These are phyloP conservation scores for Meriones unguiculatus DNA, from an alignment of 2,113 vertebrate species.

Conservation along the genomic window DNA sequence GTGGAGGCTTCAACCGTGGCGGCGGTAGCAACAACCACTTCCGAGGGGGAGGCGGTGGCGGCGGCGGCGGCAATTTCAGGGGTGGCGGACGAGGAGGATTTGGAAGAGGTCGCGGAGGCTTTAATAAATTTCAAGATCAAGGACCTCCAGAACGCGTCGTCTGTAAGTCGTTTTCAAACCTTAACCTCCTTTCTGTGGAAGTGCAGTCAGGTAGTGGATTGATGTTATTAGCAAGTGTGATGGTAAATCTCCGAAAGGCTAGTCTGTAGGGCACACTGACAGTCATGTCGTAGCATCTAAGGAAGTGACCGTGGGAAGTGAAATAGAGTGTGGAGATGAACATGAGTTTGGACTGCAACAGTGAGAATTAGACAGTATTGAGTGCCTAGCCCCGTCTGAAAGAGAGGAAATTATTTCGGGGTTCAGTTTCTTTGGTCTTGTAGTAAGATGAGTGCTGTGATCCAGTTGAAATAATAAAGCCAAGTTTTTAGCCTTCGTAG, in stretches of 20 bases:
- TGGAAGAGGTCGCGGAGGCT: constrained; percentile 81
- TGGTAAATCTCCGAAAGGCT: background rate
- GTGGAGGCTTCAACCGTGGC: constrained; percentile 73
- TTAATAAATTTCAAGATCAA: constrained; percentile 93
- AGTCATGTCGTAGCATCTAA: background rate
- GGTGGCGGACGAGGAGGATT: constrained; percentile 82
- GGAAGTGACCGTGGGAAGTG: background rate
- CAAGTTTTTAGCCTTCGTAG: background rate
- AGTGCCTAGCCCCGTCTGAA: background rate
- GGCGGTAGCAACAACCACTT: constrained; percentile 78
- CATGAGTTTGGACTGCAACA: background rate
- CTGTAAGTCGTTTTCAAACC: constrained; percentile 87
- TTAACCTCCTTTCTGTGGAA: too few relatives aligned
- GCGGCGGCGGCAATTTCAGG: constrained; percentile 88
- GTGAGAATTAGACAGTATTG: background rate
- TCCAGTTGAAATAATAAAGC: background rate
- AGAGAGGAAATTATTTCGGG: background rate
- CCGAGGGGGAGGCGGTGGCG: constrained; percentile 88
- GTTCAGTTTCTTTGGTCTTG: background rate
- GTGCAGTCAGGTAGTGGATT: background rate
- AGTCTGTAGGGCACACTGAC: background rate
- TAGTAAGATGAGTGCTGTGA: background rate
- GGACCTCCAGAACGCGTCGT: constrained; percentile 97
- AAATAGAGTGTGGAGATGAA: background rate
- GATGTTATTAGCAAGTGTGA: background rate